Conservation (phyloP, 2,797 vertebrate species). For the Enteromius treurensis region DNA sequence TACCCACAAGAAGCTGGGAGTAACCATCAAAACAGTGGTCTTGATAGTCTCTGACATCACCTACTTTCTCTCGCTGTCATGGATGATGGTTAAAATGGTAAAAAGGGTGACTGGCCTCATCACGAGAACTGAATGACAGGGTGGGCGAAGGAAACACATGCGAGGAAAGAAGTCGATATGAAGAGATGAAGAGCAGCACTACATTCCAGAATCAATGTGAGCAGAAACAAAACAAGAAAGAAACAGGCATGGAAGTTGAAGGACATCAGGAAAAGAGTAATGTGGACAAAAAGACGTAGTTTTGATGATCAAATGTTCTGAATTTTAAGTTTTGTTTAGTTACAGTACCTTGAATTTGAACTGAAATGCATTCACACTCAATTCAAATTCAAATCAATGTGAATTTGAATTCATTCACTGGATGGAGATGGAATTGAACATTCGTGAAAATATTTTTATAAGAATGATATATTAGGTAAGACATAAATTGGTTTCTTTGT, state of each 20-base stretch:
- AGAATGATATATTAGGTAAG: constrained; percentile 5
- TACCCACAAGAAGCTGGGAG: constrained; percentile 72
- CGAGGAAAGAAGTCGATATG: constrained; percentile 24
- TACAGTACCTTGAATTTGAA: background rate
- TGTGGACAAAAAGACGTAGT: background rate
- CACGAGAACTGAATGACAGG: constrained; percentile 59
- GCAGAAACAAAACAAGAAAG: constrained; percentile 23
- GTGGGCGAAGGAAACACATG: constrained; percentile 37
- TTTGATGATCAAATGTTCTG: background rate
- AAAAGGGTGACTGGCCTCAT: constrained; percentile 54
- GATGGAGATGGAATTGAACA: background rate
- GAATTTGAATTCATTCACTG: background rate
- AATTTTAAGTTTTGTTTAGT: background rate
- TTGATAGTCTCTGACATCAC: constrained; percentile 37
- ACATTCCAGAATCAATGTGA: constrained; percentile 33
- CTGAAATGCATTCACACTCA: background rate
- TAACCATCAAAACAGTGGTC: constrained; percentile 50
- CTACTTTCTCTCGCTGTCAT: constrained; percentile 37
- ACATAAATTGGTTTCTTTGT: background rate
- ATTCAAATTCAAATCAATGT: background rate
- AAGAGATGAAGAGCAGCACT: constrained; percentile 32
- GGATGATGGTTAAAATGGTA: constrained; percentile 39
- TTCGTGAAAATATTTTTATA: background rate
- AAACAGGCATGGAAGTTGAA: constrained; percentile 33
- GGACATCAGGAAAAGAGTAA: constrained; percentile 11